phyloP scores from a whole-genome alignment of 2,113 vertebrate species.

The Sinosuthora webbiana region DNA sequence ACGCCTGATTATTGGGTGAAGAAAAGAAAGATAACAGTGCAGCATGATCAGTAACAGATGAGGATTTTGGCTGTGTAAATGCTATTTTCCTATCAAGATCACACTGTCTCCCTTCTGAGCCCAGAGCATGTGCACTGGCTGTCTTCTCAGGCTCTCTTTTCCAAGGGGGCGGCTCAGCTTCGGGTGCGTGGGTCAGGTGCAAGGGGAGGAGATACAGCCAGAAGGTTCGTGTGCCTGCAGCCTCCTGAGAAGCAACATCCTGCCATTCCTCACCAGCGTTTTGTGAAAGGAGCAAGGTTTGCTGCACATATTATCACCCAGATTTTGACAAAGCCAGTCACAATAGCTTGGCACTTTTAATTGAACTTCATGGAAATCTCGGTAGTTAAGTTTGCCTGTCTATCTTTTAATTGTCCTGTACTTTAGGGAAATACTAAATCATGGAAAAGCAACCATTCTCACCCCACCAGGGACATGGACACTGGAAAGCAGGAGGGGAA shows the following conservation, averaged over 20 bases:
- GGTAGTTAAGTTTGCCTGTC: not conserved
- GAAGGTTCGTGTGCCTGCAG: not conserved
- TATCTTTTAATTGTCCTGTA: not conserved
- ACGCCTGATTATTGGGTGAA: not conserved
- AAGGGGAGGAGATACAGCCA: not conserved
- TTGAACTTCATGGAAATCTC: constrained; percentile 21
- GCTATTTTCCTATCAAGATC: not conserved
- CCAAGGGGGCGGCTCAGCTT: not conserved
- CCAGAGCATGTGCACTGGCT: not conserved
- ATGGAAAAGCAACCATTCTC: not conserved
- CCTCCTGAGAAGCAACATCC: not conserved
- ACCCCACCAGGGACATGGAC: not conserved
- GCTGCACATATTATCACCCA: not conserved
- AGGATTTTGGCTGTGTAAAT: not conserved
- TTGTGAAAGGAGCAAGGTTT: not conserved
- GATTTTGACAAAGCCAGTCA: constrained; percentile 37
- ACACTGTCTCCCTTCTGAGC: not conserved
- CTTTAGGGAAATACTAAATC: not conserved
- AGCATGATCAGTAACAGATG: not conserved
- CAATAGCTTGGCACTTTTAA: constrained; percentile 22
- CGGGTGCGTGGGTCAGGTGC: rapidly evolving
- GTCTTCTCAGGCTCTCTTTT: not conserved
- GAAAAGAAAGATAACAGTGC: not conserved
- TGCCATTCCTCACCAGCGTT: not conserved
- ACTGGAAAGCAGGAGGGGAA: not conserved